Evolutionary conservation across 2,113 vertebrate genomes (phyloP).

Genomic region (Sebastes fasciatus): DNA sequence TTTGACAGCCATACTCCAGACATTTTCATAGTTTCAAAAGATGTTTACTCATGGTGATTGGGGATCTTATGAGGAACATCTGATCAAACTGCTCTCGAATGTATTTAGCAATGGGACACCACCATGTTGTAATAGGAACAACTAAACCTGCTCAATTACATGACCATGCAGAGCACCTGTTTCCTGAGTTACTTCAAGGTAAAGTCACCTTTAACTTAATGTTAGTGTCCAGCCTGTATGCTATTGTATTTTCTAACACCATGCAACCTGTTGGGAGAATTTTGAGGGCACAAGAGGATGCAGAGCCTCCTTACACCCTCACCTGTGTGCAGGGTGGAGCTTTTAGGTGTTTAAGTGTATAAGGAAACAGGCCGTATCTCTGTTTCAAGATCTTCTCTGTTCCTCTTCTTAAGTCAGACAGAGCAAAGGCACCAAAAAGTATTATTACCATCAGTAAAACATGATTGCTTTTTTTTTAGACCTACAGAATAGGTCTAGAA

Average conservation of each 20-base stretch:
- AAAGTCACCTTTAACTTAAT: background rate
- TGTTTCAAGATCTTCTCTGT: background rate
- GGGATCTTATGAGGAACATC: background rate
- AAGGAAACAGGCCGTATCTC: background rate
- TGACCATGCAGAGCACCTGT: background rate
- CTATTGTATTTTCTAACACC: background rate
- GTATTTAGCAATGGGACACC: background rate
- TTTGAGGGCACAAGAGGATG: background rate
- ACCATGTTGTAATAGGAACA: background rate
- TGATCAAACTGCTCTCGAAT: slow-evolving; percentile 6
- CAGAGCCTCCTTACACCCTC: background rate
- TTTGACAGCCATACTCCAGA: background rate
- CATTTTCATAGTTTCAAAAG: background rate
- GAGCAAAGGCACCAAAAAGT: background rate
- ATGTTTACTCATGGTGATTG: background rate
- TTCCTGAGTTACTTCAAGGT: background rate
- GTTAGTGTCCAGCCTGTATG: background rate
- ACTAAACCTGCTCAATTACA: background rate
- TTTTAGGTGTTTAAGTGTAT: too few species aligned
- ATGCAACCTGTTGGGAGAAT: slow-evolving; percentile 3
- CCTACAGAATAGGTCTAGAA: background rate
- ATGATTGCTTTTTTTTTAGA: too few species aligned
- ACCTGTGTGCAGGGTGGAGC: background rate
- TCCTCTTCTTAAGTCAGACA: background rate
- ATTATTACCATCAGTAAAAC: background rate